Evolutionary conservation across 2,113 vertebrate genomes (phyloP).

Genomic region (human (Homo sapiens)): GRCh38 chr7:36095001-36095500

Average conservation of each 20-base stretch:
- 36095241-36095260: background rate
- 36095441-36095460: background rate
- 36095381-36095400: accelerated
- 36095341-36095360: background rate
- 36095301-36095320: background rate
- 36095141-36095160: background rate
- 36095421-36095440: background rate
- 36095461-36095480: background rate
- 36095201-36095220: background rate
- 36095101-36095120: background rate
- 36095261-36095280: too few relatives aligned
- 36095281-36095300: background rate
- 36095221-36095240: background rate
- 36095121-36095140: background rate
- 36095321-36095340: background rate
- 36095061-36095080: background rate
- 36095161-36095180: background rate
- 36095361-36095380: background rate
- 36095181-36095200: background rate
- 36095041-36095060: background rate
- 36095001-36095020: background rate
- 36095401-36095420: background rate
- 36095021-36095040: background rate
- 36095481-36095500: background rate
- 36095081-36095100: background rate